Evolutionary conservation across 2,888 invertebrate genomes (phyloP), one percentile per base, ranked within the genome.

Genomic region (Harpalus rubripes): DNA sequence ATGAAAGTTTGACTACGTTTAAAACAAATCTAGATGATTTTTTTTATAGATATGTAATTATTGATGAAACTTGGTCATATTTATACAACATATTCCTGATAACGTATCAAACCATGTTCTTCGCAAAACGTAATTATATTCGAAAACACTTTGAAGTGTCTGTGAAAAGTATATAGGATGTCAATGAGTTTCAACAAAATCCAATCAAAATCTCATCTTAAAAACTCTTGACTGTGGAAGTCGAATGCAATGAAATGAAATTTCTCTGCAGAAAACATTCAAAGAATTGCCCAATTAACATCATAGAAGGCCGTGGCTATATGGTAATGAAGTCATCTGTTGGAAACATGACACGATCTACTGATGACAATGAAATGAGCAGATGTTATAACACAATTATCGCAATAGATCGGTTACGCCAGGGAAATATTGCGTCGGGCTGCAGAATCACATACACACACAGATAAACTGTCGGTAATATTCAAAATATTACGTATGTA

Each of bases 311-410:
- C 44, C 4, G 44, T 0, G 44, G 32, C 32, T 32, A 32, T 52
- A 52, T 52, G 44, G 7, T 12, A 52, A 52, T 52, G 44, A 52
- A 52, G 44, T 52, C 44, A 52, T 52, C 10, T 52, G 44, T 1
- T 52, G 44, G 44, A 8, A 52, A 52, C 44, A 52, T 52, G 44
- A 52, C 44, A 52, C 44, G 10, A 52, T 12, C 32, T 4, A 32
- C 32, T 32, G 44, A 8, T 12, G 12, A 52, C 44, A 52, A 52
- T 52, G 8, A 52, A 12, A 52, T 12, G 44, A 8, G 10, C 44
- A 52, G 44, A 52, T 52, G 44, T 52, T 52, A 52, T 52, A 52
- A 52, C 44, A 10, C 44, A 52, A 52, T 52, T 52, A 52, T 52
- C 44, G 1, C 44, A 52, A 52, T 52, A 52, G 44, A 32, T 32